Evolutionary conservation across 2,797 vertebrate genomes (phyloP).

Genomic region (Merluccius polli): DNA sequence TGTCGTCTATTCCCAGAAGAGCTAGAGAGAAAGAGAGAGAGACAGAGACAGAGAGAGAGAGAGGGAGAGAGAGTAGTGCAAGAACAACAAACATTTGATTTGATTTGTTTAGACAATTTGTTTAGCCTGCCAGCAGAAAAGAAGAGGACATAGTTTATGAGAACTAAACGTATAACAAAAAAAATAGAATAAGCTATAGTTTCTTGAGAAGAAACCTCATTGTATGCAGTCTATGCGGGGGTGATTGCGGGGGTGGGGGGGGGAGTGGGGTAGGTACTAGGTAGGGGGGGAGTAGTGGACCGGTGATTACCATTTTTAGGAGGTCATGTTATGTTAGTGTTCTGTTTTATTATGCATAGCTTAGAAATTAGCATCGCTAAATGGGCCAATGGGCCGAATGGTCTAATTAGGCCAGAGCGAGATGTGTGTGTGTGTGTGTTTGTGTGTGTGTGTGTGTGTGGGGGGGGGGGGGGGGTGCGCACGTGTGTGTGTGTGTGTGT

Average conservation of each 20-base stretch:
- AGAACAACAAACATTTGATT: too few species aligned
- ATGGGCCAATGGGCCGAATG: conserved; percentile 48
- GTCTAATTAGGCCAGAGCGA: conserved; percentile 51
- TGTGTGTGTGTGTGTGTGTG: conserved; percentile 11
- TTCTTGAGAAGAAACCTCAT: neutral
- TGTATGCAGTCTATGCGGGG: neutral
- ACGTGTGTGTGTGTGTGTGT: neutral
- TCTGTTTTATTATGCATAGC: conserved; percentile 53
- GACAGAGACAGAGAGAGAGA: neutral
- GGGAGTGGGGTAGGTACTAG: conserved; percentile 27
- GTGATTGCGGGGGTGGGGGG: neutral
- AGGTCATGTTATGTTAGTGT: conserved; percentile 55
- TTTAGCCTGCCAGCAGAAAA: neutral
- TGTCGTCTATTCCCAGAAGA: neutral
- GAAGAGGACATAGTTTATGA: neutral
- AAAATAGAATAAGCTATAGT: neutral
- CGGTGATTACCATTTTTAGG: conserved; percentile 62
- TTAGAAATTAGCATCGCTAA: conserved; percentile 59
- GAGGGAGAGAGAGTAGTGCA: neutral
- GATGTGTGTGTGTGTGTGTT: conserved; percentile 15
- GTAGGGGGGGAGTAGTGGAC: conserved; percentile 24
- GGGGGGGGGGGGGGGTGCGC: too few species aligned
- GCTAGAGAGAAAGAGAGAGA: neutral
- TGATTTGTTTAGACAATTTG: too few species aligned
- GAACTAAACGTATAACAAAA: too few species aligned